phyloP scores from a whole-genome alignment of 2,888 invertebrate species.

The Yponomeuta sedellus region DNA sequence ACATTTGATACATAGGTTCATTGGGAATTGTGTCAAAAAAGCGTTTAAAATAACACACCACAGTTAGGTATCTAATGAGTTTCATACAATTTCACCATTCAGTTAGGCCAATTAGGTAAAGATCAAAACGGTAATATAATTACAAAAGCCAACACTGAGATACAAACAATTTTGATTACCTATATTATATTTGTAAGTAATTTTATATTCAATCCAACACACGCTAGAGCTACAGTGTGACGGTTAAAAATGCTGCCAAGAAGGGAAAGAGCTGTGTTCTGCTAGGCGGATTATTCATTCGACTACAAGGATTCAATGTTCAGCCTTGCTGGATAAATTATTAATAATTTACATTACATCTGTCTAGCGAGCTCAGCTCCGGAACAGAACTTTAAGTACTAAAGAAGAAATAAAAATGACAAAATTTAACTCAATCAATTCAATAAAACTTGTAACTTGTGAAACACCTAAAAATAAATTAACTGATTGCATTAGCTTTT shows the following conservation, averaged over 20 bases:
- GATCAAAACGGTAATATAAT: constrained; percentile 17
- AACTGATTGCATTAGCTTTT: constrained; percentile 26
- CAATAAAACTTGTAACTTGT: background rate
- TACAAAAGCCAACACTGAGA: constrained; percentile 20
- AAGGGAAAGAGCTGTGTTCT: constrained; percentile 10
- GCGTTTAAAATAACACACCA: constrained; percentile 3
- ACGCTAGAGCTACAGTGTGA: constrained; percentile 16
- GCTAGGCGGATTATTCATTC: constrained; percentile 1
- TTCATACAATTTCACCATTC: constrained; percentile 34
- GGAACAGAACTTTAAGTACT: background rate
- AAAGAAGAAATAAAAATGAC: background rate
- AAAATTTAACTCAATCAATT: constrained; percentile 7
- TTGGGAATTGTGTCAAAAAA: background rate
- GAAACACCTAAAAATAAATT: constrained; percentile 19
- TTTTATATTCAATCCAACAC: constrained; percentile 15
- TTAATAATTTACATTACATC: background rate
- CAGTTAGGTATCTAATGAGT: background rate
- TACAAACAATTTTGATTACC: constrained; percentile 18
- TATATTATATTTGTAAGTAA: constrained; percentile 8
- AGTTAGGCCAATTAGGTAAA: constrained; percentile 31
- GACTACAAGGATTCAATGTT: constrained; percentile 3
- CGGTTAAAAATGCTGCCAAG: constrained; percentile 9
- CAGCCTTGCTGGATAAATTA: background rate
- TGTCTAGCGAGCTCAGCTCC: constrained; percentile 14
- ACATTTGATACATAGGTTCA: background rate